phyloP scores from a whole-genome alignment of 2,888 invertebrate genomes.

The Ellobium chinense region DNA sequence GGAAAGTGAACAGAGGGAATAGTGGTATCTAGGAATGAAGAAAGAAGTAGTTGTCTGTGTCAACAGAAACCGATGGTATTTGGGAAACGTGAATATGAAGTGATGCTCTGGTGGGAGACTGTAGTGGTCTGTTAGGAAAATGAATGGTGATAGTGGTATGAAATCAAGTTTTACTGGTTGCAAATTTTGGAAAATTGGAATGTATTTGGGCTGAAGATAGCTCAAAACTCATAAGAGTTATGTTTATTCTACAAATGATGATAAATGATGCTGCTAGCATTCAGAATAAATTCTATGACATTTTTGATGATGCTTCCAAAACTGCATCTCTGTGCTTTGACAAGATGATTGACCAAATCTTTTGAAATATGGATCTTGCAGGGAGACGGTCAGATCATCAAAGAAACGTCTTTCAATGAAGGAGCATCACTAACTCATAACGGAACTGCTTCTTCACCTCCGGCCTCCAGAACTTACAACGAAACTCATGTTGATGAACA shows the following conservation, averaged over 20 bases:
- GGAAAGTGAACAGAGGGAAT: too few species aligned
- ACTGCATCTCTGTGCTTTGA: too few species aligned
- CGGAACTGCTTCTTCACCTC: neutral
- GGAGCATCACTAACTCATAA: neutral
- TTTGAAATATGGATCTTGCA: too few species aligned
- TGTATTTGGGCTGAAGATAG: too few species aligned
- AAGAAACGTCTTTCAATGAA: conserved; percentile 1
- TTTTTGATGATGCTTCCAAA: neutral
- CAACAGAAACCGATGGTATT: neutral
- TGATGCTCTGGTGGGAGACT: neutral
- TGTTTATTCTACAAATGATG: too few species aligned
- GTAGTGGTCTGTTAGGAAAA: neutral
- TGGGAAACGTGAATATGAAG: neutral
- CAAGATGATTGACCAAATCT: too few species aligned
- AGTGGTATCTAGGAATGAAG: too few species aligned
- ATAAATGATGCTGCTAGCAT: neutral
- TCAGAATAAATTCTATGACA: neutral
- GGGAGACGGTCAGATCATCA: neutral
- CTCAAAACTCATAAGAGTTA: too few species aligned
- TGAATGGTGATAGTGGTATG: neutral
- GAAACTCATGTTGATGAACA: neutral
- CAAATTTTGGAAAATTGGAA: neutral
- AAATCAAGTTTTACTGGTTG: neutral
- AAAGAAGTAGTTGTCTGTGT: too few species aligned
- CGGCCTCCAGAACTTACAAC: neutral